Evolutionary conservation across 2,797 vertebrate species (phyloP), one percentile per base, ranked within the genome.

Genomic region (Hydrocynus forskahlii): DNA sequence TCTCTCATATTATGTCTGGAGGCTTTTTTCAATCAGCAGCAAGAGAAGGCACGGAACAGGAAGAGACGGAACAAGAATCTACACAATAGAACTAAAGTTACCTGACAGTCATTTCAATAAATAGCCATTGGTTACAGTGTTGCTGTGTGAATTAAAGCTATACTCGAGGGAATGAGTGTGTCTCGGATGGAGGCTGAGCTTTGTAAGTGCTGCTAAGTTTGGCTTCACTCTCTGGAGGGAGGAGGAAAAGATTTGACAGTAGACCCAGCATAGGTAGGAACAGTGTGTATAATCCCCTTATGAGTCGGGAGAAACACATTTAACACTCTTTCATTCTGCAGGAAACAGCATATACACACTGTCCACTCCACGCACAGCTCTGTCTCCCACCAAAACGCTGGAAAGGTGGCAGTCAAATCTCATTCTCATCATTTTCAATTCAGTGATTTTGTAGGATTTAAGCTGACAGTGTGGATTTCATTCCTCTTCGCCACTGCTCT

Each of bases 351-450:
- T 66, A 76, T 78, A 78, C 66, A 80, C 69, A 81, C 73, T 48
- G 40, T 57, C 54, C 77, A 25, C 54, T 19, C 78, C 25, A 64
- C 68, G 50, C 80, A 35, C 72, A 62, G 59, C 71, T 70, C 62
- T 48, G 55, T 78, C 76, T 75, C 72, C 57, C 64, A 79, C 43
- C 70, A 40, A 81, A 75, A 50, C 64, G 23, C 79, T 55, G 71
- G 74, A 84, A 70, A 79, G 81, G 55, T 69, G 68, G 77, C 79
- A 80, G 81, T 86, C 86, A 84, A 66, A 73, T 76, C 57, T 75
- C 60, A 84, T 81, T 79, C 77, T 21, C 71, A 38, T 83, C 81
- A 78, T 78, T 85, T 81, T 74, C 74, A 60, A 45, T 79, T 52
- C 75, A 85, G 57, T 76, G 82, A 52, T 79, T 79, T 64, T 67